Base-by-base conservation (phyloP, 1,140 invertebrate genomes). In the Bombus impatiens region DNA sequence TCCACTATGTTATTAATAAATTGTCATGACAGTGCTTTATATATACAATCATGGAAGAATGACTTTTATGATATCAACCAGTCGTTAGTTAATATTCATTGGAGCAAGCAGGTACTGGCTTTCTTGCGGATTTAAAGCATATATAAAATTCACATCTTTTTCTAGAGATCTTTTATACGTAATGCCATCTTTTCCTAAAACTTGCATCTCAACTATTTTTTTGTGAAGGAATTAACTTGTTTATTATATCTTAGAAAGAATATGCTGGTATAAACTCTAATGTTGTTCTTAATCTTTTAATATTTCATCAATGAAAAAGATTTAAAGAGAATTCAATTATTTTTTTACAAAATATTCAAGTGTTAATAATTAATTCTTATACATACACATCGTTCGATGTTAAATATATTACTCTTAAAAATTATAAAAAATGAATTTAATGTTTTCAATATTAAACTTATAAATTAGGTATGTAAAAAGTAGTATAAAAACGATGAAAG, bases 1-100 rank as follows among this genome's bases (percentile, higher is more conserved):
- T 93, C 91, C 87, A 91, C 93, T 93, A 93, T 91, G 85, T 70
- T 87, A 88, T 92, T 90, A 92, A 70, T 92, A 86, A 94, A 93
- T 93, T 94, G 92, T 95, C 91, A 94, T 94, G 94, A 94, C 86
- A 92, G 90, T 93, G 93, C 92, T 85, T 92, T 87, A 88, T 94
- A 94, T 94, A 86, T 95, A 95, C 93, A 94, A 93, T 92, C 88
- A 90, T 92, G 92, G 91, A 92, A 93, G 89, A 87, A 90, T 92
- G 88, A 91, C n/a, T 77, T 85, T 87, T 87, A 88, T 86, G 86
- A 91, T 82, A 70, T 82, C 86, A 90, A 90, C 84, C 82, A 90
- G 79, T 90, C 88, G 89, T 86, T 86, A 82, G 84, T 82, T 76
- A 68, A 37, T 68, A 80, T 90, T 90, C 78, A 59, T 82, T 81